Evolutionary conservation across 2,888 invertebrate genomes (phyloP).

Genomic region (Apantesis nais): DNA sequence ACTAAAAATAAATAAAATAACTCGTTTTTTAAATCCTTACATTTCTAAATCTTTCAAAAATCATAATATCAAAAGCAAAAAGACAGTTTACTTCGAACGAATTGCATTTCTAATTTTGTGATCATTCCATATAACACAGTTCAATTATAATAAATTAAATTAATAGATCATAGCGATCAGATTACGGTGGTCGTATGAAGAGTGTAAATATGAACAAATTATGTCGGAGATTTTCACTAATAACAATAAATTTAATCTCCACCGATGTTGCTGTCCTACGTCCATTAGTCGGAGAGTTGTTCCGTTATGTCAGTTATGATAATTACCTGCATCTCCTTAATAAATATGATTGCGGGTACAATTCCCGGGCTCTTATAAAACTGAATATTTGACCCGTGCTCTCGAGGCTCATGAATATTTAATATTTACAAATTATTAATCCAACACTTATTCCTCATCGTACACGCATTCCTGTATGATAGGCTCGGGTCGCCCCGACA

Average conservation of each 20-base stretch:
- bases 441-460: slow-evolving; percentile 75
- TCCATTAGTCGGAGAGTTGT: slow-evolving; percentile 59
- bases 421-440: slow-evolving; percentile 85
- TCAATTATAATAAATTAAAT: slow-evolving; percentile 63
- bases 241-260: slow-evolving; percentile 61
- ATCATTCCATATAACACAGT: slow-evolving; percentile 44
- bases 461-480: slow-evolving; percentile 66
- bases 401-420: slow-evolving; percentile 81
- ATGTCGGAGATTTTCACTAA: slow-evolving; percentile 58
- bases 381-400: slow-evolving; percentile 80
- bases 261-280: slow-evolving; percentile 52
- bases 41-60: slow-evolving; percentile 1
- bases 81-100: slow-evolving; percentile 34
- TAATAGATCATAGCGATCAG: slow-evolving; percentile 61
- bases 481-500: slow-evolving; percentile 48
- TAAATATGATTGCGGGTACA: slow-evolving; percentile 75
- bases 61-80: slow-evolving; percentile 4
- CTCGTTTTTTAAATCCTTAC: not conserved
- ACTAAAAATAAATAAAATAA: not conserved
- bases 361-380: slow-evolving; percentile 73
- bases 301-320: slow-evolving; percentile 78
- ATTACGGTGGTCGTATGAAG: slow-evolving; percentile 53
- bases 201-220: slow-evolving; percentile 63
- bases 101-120: slow-evolving; percentile 49
- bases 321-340: slow-evolving; percentile 80